phyloP scores from a whole-genome alignment of 2,888 invertebrate species.

The Priocnemis perturbator region DNA sequence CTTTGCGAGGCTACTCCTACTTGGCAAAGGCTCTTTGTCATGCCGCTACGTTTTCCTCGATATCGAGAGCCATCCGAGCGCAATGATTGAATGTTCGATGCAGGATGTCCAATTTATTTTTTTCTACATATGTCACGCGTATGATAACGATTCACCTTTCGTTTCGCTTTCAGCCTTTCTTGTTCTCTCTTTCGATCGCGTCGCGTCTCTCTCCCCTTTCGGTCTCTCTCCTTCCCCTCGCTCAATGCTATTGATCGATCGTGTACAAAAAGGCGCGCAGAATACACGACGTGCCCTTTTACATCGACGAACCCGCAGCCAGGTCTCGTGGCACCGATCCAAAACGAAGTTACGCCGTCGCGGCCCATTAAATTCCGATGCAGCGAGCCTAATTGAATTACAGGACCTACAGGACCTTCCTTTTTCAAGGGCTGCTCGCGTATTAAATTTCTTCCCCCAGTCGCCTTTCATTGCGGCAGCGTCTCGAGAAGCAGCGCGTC shows the following conservation, averaged over 20 bases:
- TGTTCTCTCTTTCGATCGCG: slow-evolving; percentile 1
- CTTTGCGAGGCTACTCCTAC: slow-evolving; percentile 17
- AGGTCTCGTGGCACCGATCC: slow-evolving; percentile 47
- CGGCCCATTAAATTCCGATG: slow-evolving; percentile 62
- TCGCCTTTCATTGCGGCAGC: slow-evolving; percentile 42
- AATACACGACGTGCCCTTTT: slow-evolving; percentile 37
- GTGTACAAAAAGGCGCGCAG: slow-evolving; percentile 1
- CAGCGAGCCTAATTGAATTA: slow-evolving; percentile 55
- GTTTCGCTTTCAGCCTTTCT: slow-evolving; percentile 8
- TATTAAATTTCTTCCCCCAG: slow-evolving; percentile 44
- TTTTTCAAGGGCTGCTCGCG: slow-evolving; percentile 19
- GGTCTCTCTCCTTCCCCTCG: background rate
- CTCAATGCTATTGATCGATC: slow-evolving; percentile 34
- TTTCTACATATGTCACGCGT: slow-evolving; percentile 6
- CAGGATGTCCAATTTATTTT: slow-evolving; percentile 41
- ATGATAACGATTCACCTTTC: slow-evolving; percentile 17
- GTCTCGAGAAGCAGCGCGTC: slow-evolving; percentile 57
- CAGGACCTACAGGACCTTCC: slow-evolving; percentile 24
- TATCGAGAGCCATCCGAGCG: slow-evolving; percentile 13
- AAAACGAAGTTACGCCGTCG: slow-evolving; percentile 53
- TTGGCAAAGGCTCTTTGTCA: slow-evolving; percentile 10
- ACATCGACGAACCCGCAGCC: slow-evolving; percentile 14
- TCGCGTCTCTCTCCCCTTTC: background rate
- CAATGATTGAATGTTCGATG: slow-evolving; percentile 35
- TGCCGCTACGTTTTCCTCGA: slow-evolving; percentile 21